phyloP scores from a whole-genome alignment of 2,888 invertebrate genomes.

The Oxycera nigricornis region DNA sequence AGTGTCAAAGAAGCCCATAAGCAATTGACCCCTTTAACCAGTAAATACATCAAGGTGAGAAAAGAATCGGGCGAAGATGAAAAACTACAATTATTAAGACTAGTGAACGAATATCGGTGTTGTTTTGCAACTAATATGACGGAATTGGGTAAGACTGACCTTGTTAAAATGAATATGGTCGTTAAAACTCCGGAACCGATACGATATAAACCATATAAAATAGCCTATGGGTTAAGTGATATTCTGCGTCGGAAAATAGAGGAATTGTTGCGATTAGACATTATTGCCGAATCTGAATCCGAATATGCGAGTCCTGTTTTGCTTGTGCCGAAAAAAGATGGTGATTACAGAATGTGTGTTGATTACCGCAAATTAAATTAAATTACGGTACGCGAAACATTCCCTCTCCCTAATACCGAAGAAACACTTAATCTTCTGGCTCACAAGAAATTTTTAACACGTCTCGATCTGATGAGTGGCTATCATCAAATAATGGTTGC shows the following conservation, averaged over 20 bases:
- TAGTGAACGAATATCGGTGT: not conserved
- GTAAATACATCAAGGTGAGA: not conserved
- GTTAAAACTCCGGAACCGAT: not conserved
- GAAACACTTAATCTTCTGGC: not conserved
- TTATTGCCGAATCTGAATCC: not conserved
- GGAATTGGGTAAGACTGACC: not conserved
- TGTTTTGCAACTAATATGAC: not conserved
- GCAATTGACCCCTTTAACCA: not conserved
- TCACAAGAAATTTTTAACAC: not conserved
- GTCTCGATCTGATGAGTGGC: slow-evolving; percentile 10
- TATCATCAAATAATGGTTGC: slow-evolving; percentile 40
- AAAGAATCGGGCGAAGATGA: not conserved
- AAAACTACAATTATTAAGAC: not conserved
- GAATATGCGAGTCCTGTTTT: not conserved
- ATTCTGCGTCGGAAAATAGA: not conserved
- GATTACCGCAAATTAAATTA: not conserved
- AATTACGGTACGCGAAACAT: not conserved
- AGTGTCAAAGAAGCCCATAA: not conserved
- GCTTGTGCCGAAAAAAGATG: not conserved
- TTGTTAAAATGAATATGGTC: not conserved
- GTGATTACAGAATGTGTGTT: not conserved
- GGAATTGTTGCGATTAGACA: not conserved
- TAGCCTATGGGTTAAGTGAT: not conserved
- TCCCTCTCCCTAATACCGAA: not conserved
- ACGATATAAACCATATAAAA: not conserved